Conservation (phyloP, 2,888 invertebrate genomes). For the Caenorhabditis doughertyi region DNA sequence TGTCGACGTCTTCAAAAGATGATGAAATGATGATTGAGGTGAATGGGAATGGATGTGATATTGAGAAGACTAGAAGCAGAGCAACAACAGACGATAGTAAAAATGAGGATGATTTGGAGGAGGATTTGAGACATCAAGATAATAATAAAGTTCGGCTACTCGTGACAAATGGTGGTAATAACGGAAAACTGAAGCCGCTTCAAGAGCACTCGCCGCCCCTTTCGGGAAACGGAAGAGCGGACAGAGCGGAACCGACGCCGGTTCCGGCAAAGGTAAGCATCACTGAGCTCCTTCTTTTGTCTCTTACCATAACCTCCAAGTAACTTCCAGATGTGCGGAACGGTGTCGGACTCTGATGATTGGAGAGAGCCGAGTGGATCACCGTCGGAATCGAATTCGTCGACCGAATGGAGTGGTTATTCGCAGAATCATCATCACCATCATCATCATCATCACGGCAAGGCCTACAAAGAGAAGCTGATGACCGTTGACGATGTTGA, state of each 20-base stretch:
- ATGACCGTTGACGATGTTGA: constrained; percentile 48
- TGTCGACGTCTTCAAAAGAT: constrained; percentile 1
- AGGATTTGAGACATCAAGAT: background rate
- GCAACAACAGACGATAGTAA: background rate
- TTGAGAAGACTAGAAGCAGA: background rate
- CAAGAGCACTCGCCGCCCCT: constrained; percentile 49
- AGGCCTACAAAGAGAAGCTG: constrained; percentile 32
- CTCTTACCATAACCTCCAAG: background rate
- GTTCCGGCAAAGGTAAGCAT: constrained; percentile 66
- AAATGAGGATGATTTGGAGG: constrained; percentile 23
- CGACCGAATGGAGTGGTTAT: constrained; percentile 69
- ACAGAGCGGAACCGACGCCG: constrained; percentile 73
- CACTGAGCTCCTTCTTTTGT: background rate
- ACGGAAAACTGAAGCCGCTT: constrained; percentile 41
- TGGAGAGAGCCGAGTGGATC: constrained; percentile 72
- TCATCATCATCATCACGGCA: background rate
- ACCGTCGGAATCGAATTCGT: constrained; percentile 74
- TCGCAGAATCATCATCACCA: too few relatives aligned
- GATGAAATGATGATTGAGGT: constrained; percentile 16
- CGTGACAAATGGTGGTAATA: background rate
- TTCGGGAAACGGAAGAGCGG: constrained; percentile 75
- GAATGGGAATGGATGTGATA: constrained; percentile 35
- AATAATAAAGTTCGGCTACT: too few relatives aligned
- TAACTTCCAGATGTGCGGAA: constrained; percentile 65
- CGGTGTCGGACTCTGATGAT: constrained; percentile 68